Evolutionary conservation across 2,113 vertebrate species (phyloP).

Genomic region (Periophthalmus modestus): DNA sequence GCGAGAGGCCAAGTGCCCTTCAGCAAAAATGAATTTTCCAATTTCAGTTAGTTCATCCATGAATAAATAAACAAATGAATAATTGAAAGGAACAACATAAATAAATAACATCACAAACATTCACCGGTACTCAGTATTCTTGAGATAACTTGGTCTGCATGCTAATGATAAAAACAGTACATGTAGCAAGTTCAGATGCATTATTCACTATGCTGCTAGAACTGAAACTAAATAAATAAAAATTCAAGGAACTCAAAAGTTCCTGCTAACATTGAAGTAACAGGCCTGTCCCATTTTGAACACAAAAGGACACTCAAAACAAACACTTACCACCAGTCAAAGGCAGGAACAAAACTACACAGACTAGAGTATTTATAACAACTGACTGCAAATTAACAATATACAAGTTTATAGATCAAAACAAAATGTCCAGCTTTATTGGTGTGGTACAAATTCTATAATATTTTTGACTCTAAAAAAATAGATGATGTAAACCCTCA

Average conservation of each 20-base stretch:
- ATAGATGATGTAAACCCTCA: too few relatives aligned
- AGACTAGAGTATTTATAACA: constrained; percentile 21
- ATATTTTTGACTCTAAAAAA: constrained; percentile 12
- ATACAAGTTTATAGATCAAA: neutral
- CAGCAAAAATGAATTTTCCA: constrained; percentile 85
- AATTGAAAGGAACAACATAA: constrained; percentile 84
- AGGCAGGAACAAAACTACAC: constrained; percentile 55
- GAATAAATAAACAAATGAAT: constrained; percentile 88
- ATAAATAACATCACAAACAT: constrained; percentile 87
- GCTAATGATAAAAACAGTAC: constrained; percentile 80
- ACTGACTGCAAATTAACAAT: neutral
- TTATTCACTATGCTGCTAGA: constrained; percentile 68
- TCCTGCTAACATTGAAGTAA: constrained; percentile 69
- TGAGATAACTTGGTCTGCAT: constrained; percentile 77
- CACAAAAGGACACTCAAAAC: constrained; percentile 68
- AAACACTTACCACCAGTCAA: constrained; percentile 70
- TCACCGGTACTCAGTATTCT: constrained; percentile 77
- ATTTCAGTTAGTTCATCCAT: constrained; percentile 82
- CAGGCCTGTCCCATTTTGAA: constrained; percentile 71
- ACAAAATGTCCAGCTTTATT: neutral
- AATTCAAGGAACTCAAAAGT: constrained; percentile 69
- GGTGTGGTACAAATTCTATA: neutral
- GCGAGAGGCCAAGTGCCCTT: constrained; percentile 76
- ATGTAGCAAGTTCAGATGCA: constrained; percentile 71
- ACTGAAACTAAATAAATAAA: constrained; percentile 69